phyloP scores from a whole-genome alignment of 2,888 invertebrate species.

The Stegophylla sp. region DNA sequence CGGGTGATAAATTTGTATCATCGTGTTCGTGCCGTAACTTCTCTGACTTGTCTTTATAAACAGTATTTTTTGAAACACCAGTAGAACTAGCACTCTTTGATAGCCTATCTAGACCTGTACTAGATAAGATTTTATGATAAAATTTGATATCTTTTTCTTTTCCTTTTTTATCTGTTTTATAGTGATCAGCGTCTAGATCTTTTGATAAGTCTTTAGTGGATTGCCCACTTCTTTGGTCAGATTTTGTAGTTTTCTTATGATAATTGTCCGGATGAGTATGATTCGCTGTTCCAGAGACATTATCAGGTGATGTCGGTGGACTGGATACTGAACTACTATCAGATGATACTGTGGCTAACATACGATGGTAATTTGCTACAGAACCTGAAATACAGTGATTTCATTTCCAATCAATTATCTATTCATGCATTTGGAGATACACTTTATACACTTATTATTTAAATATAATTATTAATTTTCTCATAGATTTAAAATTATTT shows the following conservation, averaged over 20 bases:
- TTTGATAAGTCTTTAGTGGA: conserved; percentile 7
- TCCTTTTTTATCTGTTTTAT: conserved; percentile 37
- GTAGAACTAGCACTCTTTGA: conserved; percentile 53
- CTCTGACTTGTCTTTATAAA: conserved; percentile 44
- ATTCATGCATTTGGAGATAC: too few species aligned
- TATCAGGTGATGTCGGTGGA: conserved; percentile 70
- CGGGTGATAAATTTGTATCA: conserved; percentile 31
- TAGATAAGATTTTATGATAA: conserved; percentile 49
- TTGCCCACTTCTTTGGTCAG: conserved; percentile 5
- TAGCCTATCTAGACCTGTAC: conserved; percentile 45
- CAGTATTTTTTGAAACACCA: conserved; percentile 27
- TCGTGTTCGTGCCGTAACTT: conserved; percentile 48
- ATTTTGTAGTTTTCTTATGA: not conserved
- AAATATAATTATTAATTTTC: too few species aligned
- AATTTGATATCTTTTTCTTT: conserved; percentile 52
- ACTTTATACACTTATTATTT: too few species aligned
- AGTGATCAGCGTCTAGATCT: conserved; percentile 5
- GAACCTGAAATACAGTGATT: conserved; percentile 13
- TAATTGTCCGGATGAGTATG: conserved; percentile 66
- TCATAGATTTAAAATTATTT: too few species aligned
- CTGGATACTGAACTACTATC: conserved; percentile 68
- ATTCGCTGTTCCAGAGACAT: conserved; percentile 67
- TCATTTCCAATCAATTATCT: not conserved
- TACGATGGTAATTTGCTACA: conserved; percentile 18
- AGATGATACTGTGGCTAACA: conserved; percentile 21